phyloP scores from a whole-genome alignment of 1,140 invertebrate genomes.

The Apis cerana region DNA sequence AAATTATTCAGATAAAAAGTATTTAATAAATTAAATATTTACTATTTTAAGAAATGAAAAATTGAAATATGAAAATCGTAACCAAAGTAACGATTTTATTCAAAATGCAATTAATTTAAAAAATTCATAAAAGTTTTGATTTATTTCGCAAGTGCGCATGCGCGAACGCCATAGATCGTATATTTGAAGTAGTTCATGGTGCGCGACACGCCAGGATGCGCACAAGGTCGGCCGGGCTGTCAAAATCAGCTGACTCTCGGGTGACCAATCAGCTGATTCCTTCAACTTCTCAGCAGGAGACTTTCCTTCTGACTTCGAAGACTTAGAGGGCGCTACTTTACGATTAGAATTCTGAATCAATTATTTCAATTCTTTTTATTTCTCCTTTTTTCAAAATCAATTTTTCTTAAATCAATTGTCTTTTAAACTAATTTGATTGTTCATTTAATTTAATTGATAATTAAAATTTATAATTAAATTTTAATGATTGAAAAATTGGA shows the following conservation, averaged over 20 bases:
- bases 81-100: not conserved
- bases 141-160: not conserved
- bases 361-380: too few species aligned
- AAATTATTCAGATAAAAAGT: not conserved
- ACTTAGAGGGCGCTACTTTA: not conserved
- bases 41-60: not conserved
- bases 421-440: not conserved
- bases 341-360: too few species aligned
- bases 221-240: conserved; percentile 68
- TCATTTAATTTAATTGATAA: not conserved
- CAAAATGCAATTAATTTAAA: too few species aligned
- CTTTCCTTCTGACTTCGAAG: not conserved
- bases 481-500: too few species aligned
- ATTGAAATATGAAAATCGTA: too few species aligned
- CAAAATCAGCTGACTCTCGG: conserved; percentile 70
- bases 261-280: conserved; percentile 65
- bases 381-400: not conserved
- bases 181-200: conserved; percentile 43
- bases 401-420: not conserved
- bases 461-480: not conserved
- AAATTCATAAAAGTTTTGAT: too few species aligned
- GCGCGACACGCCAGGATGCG: conserved; percentile 44
- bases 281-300: conserved; percentile 35
- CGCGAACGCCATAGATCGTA: conserved; percentile 7
- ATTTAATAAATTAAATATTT: not conserved